Base-by-base conservation (phyloP, 2,113 vertebrate species). In the Onychostruthus taczanowskii region DNA sequence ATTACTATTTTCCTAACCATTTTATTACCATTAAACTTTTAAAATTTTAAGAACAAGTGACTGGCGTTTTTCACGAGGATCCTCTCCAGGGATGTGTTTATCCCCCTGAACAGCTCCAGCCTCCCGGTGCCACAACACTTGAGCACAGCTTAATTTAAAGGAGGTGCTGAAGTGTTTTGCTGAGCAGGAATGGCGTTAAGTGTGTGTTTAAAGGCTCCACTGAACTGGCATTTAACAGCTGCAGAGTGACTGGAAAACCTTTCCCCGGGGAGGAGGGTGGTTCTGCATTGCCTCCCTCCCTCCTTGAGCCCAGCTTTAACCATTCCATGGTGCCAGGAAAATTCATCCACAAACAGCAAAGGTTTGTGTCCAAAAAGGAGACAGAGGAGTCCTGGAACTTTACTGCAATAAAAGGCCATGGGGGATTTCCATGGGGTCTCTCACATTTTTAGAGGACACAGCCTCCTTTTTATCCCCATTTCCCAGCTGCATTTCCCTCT, bases 181-280 rank as follows among this genome's bases (percentile, higher is more conserved):
- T 37, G 82, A n/a, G 76, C 87, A 78, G 91, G 64, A 81, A 61
- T 1, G 26, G 76, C 35, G 82, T 91, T 39, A 66, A 94, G 91
- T 9, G 75, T 41, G 17, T 6, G 31, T 84, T 93, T 93, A 79
- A 93, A 91, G 31, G 74, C 89, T 95, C 73, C 70, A 22, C 7
- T 26, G 89, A 94, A 21, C 89, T 58, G 77, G 77, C 77, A 84
- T 91, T 93, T 46, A 73, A 47, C 93, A 96, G 84, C 95, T 91
- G 91, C 84, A 30, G n/a, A 81, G 35, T 11, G 90, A 89, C 91
- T 49, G 10, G 3, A 59, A 64, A 37, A 53, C 21, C 58, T 28
- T 75, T 78, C 93, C 90, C 74, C 4, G 0, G 69, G 78, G 90
- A 96, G 17, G 13, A 89, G 28, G 43, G 7, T 13, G 68, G 53